phyloP scores from a whole-genome alignment of 2,797 vertebrate species.

The Tiaroga cobitis region DNA sequence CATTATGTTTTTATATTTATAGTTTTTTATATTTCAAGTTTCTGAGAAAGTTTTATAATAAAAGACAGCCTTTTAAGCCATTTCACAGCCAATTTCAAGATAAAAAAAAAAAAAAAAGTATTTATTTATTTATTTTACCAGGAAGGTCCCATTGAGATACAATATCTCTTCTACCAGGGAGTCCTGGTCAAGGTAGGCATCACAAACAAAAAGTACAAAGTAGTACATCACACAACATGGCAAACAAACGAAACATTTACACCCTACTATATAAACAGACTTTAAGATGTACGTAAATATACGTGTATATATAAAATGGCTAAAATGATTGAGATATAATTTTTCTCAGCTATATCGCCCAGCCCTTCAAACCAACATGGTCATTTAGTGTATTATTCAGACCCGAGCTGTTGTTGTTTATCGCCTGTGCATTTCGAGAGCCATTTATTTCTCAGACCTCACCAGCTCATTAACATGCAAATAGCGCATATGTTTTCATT shows the following conservation, averaged over 20 bases:
- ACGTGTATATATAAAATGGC: not conserved
- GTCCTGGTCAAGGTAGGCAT: no score
- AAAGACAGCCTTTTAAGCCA: not conserved
- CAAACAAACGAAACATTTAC: no score
- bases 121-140: no score
- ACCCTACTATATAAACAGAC: no score
- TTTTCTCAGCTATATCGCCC: not conserved
- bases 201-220: no score
- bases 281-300: no score
- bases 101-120: no score
- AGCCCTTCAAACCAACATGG: not conserved
- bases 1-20: not conserved
- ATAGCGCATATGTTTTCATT: constrained; percentile 79
- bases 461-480: constrained; percentile 81
- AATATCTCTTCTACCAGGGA: no score
- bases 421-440: constrained; percentile 59
- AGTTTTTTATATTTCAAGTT: no score
- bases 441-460: constrained; percentile 74
- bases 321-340: not conserved
- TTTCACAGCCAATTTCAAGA: not conserved
- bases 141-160: no score
- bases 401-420: constrained; percentile 62
- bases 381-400: constrained; percentile 46
- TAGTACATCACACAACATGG: no score
- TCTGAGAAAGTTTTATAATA: not conserved